phyloP scores from a whole-genome alignment of 2,113 vertebrate species.

The Cnemophilus loriae region DNA sequence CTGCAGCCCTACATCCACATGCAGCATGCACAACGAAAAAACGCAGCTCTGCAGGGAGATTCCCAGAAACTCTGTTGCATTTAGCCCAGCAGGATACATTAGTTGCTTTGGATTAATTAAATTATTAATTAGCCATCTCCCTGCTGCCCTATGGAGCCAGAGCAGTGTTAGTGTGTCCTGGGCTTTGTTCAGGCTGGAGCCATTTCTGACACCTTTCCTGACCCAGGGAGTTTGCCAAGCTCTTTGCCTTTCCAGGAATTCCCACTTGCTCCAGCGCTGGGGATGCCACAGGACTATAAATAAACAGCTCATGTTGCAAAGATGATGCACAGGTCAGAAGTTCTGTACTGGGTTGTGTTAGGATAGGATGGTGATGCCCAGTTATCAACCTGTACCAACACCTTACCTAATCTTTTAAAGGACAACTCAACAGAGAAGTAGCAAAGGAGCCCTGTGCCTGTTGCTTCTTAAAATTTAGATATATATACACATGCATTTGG shows the following conservation, averaged over 20 bases:
- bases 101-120: background rate
- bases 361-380: background rate
- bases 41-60: fast-evolving
- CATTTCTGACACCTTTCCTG: background rate
- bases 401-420: background rate
- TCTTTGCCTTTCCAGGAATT: background rate
- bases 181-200: background rate
- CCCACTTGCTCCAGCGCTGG: background rate
- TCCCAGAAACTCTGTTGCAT: background rate
- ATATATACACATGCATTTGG: background rate
- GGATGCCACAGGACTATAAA: background rate
- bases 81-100: background rate
- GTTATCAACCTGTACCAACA: background rate
- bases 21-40: background rate
- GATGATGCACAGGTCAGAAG: background rate
- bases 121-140: fast-evolving
- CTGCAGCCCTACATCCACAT: background rate
- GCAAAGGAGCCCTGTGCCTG: background rate
- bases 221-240: background rate
- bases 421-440: background rate
- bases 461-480: background rate
- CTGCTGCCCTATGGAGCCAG: background rate
- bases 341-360: background rate
- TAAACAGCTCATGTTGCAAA: background rate
- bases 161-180: background rate